Percentiles rank a stretch among this genome's conserved stretches.
Conservation (phyloP, 2,113 vertebrate species). For the Chlorodrepanis virens region DNA sequence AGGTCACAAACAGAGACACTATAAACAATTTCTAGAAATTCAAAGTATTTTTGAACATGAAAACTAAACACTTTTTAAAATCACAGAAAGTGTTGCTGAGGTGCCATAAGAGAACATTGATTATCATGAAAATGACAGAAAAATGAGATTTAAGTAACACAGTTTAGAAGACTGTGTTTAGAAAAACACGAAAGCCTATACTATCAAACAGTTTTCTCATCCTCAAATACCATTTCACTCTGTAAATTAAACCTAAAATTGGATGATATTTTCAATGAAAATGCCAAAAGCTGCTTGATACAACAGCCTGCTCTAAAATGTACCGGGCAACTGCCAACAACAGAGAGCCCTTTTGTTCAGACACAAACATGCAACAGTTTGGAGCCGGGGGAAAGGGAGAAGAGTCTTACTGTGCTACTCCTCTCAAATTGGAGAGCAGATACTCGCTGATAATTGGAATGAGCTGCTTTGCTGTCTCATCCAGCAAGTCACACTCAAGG, state of each 20-base stretch:
- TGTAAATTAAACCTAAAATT: neutral
- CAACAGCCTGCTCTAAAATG: neutral
- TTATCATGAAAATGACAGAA: neutral
- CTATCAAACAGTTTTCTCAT: neutral
- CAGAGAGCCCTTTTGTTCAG: neutral
- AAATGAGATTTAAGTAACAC: neutral
- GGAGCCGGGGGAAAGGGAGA: accelerated
- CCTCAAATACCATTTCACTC: neutral
- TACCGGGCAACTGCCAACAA: neutral
- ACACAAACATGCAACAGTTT: neutral
- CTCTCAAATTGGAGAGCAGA: conserved; percentile 88
- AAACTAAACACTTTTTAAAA: neutral
- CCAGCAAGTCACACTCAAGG: conserved; percentile 94
- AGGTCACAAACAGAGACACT: neutral
- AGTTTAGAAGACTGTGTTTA: neutral
- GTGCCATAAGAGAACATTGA: neutral
- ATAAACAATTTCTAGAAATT: neutral
- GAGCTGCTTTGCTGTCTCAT: conserved; percentile 93
- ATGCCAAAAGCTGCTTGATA: neutral
- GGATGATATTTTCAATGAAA: neutral
- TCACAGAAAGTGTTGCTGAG: neutral
- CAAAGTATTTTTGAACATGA: neutral
- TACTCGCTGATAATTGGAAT: conserved; percentile 90
- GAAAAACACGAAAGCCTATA: neutral
- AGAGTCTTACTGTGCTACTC: conserved; percentile 85